Evolutionary conservation across 1,140 invertebrate genomes (phyloP), one percentile per base, ranked within the genome.

Genomic region (Rhagoletis pomonella): DNA sequence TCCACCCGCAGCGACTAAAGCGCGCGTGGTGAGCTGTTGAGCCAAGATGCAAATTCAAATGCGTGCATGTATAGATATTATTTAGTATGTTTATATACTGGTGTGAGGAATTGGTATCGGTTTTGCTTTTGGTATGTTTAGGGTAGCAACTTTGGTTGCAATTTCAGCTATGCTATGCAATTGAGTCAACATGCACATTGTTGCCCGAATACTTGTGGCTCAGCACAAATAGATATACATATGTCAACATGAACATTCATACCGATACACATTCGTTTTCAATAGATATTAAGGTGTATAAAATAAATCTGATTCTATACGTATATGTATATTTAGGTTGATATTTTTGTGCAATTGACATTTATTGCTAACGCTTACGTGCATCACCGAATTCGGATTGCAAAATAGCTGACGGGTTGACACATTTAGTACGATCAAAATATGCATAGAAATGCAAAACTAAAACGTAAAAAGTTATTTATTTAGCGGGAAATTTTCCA

Each of bases 141-240:
- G 4, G 12, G 39, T 42, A n/a, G 10, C n/a, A 42, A 73, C 67
- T 44, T 47, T 44, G 67, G 67, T 73, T 73, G 14, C 67, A 73
- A 73, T 73, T 73, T 73, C 17, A 42, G 42, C 17, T 29, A 29
- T 73, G 14, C 39, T 44, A 44, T 73, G 44, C 39, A 47, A 73
- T 73, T 73, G 67, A 73, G 67, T 73, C 44, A 39, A 47, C 42
- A 73, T 17, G 67, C 42, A 73, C 42, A 44, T 47, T 42, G 67
- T 0, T 44, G 6, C 44, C 4, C 67, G 44, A 73, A 73, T 73
- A 73, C 67, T 73, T 73, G 67, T 47, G 42, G 42, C 12, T 67
- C n/a, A 7, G 42, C 65, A 29, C 29, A 73, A 73, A 73, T 73
- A 73, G 67, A 73, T 42, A 73, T 73, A n/a, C n/a, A n/a, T n/a